Base-by-base conservation (phyloP, 2,113 vertebrate species). In the Sinocyclocheilus anophthalmus region DNA sequence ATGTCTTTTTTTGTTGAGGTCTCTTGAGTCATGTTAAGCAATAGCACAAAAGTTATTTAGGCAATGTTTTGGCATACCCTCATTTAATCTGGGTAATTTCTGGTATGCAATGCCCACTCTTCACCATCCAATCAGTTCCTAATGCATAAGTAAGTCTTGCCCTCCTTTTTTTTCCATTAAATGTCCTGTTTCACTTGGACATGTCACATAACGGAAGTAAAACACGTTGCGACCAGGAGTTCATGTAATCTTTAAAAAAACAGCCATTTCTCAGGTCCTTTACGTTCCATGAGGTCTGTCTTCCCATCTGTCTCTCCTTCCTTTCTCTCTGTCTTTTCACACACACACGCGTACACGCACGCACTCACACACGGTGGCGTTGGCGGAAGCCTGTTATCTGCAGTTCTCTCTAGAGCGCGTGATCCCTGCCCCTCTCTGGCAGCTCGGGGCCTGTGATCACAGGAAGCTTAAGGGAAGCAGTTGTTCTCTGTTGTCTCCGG, bases 401-500 rank as follows among this genome's bases (percentile, higher is more conserved):
- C 42, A 33, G 85, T 72, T 83, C 81, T 89, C 88, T 88, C 85
- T 26, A 86, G 85, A 81, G 92, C 85, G 88, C 91, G 76, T 89
- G 91, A 87, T 92, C 90, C 89, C 90, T 88, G 89, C 86, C 88
- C 86, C 69, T 87, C 88, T 81, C 91, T 91, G 83, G 87, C 87
- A 78, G 88, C 90, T 87, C 90, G 86, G 84, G 85, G 89, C 89
- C 93, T 88, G 92, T 92, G 94, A 94, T 94, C 94, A 92, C 94
- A 94, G 95, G 95, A 95, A 96, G 93, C 83, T 88, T 91, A 92
- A 94, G 91, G 94, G 94, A 94, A 89, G 93, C 93, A 67, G 93
- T 91, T 88, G 92, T 92, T 90, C 91, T 87, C 69, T 87, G 90
- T 88, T 87, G 91, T 90, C 90, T 92, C 63, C 85, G 83, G 72